Conservation (phyloP, 1,140 invertebrate species). For the Anoplolepis gracilipes region DNA sequence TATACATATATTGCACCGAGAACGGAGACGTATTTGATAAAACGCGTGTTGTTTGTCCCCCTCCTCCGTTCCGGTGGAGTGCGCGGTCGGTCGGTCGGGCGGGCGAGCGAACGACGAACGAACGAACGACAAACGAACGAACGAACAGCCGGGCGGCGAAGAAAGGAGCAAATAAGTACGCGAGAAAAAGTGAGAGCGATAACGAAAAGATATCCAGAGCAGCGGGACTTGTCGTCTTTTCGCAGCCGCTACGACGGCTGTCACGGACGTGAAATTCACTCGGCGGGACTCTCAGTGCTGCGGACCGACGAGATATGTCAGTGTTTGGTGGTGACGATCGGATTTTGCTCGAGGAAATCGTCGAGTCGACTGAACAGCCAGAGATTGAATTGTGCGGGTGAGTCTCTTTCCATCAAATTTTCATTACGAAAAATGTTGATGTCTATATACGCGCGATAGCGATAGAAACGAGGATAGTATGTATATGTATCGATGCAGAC, state of each 20-base stretch:
- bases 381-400: constrained; percentile 83
- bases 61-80: constrained; percentile 21
- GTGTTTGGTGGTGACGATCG: constrained; percentile 82
- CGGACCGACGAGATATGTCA: constrained; percentile 83
- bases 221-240: constrained; percentile 55
- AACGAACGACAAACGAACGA: not conserved
- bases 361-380: constrained; percentile 83
- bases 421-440: too few relatives aligned
- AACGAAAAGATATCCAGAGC: not conserved
- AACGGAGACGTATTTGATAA: constrained; percentile 41
- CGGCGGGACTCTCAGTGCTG: constrained; percentile 71
- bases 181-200: constrained; percentile 35
- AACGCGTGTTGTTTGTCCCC: constrained; percentile 45
- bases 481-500: not conserved
- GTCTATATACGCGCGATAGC: not conserved
- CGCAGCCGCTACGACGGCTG: constrained; percentile 68
- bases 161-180: constrained; percentile 21
- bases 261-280: constrained; percentile 55
- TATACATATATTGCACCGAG: not conserved
- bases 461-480: not conserved
- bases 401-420: constrained; percentile 69
- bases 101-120: not conserved
- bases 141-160: not conserved
- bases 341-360: constrained; percentile 85
- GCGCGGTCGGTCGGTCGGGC: constrained; percentile 34